Conservation (phyloP, 2,797 vertebrate genomes). For the Avahi laniger region DNA sequence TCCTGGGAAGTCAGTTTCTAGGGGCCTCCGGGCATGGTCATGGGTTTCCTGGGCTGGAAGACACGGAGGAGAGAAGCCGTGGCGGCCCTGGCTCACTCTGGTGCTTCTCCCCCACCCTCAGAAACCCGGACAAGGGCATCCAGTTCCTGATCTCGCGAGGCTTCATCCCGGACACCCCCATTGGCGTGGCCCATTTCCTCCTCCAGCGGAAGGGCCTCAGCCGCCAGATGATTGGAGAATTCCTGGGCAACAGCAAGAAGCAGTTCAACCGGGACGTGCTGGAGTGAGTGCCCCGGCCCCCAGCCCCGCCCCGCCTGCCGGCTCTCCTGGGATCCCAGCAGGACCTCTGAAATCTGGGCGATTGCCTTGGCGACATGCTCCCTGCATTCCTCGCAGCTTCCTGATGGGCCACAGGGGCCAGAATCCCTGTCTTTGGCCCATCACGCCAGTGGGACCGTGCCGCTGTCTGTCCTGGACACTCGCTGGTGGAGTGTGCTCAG, state of each 20-base stretch:
- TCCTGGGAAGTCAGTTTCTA: background rate
- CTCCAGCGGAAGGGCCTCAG: conserved; percentile 98
- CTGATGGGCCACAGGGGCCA: background rate
- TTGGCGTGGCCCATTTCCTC: conserved; percentile 98
- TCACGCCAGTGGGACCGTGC: accelerated
- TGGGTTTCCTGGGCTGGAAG: background rate
- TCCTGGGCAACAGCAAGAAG: conserved; percentile 98
- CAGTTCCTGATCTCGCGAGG: conserved; percentile 98
- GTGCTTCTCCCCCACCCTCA: conserved; percentile 79
- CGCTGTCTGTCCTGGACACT: background rate
- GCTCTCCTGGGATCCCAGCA: background rate
- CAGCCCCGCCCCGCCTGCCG: accelerated
- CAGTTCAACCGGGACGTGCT: conserved; percentile 97
- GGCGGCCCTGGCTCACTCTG: background rate
- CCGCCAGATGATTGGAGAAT: conserved; percentile 99
- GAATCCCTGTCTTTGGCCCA: background rate
- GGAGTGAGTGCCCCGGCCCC: conserved; percentile 85
- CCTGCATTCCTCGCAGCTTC: background rate
- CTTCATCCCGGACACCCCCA: conserved; percentile 98
- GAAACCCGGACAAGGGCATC: conserved; percentile 98
- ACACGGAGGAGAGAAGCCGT: background rate
- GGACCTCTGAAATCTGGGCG: background rate
- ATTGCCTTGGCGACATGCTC: background rate
- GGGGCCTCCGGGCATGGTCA: background rate
- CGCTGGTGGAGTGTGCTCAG: accelerated